phyloP scores from a whole-genome alignment of 64 coral and sea anemone species.

The Actinia equina region DNA sequence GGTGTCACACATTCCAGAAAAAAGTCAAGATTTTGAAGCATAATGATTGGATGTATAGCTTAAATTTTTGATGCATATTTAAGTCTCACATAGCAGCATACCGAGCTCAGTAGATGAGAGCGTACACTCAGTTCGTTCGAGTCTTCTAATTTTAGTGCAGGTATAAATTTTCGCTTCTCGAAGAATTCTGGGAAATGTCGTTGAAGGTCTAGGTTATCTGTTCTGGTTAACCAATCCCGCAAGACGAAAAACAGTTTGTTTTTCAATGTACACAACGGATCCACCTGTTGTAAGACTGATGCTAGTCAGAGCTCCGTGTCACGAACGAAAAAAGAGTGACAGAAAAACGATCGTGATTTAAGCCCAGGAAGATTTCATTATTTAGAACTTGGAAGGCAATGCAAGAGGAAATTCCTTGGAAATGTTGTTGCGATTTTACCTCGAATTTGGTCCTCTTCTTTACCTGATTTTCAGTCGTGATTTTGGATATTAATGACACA shows the following conservation, averaged over 20 bases:
- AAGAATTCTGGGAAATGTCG: not conserved
- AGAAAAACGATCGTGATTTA: not conserved
- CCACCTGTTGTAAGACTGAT: conserved; percentile 4
- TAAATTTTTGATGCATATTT: too few relatives aligned
- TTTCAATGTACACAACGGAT: conserved; percentile 1
- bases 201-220: conserved; percentile 6
- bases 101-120: too few relatives aligned
- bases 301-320: not conserved
- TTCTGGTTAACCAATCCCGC: conserved; percentile 7
- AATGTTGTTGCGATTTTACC: not conserved
- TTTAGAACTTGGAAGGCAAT: not conserved
- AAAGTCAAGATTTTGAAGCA: too few relatives aligned
- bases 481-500: not conserved
- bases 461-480: not conserved
- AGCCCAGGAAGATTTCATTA: not conserved
- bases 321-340: not conserved
- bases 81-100: too few relatives aligned
- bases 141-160: not conserved
- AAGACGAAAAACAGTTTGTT: not conserved
- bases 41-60: too few relatives aligned
- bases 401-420: not conserved
- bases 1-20: not conserved
- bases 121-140: not conserved
- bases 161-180: not conserved
- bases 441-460: not conserved